Evolutionary conservation across 2,113 vertebrate species (phyloP).

Genomic region (Epinephelus cyanopodus): DNA sequence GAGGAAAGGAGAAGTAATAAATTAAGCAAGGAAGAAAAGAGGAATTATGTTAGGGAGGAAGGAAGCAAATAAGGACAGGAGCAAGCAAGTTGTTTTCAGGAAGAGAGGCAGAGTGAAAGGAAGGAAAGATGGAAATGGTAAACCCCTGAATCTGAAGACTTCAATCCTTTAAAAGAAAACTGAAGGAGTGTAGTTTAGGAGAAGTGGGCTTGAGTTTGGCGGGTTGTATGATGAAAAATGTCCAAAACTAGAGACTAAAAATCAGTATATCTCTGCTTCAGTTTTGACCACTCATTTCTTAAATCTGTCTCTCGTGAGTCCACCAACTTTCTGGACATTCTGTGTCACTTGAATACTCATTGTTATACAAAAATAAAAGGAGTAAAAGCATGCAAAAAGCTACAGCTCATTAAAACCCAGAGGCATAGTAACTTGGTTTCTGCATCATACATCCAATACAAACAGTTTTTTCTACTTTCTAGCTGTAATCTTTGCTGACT

Average conservation of each 20-base stretch:
- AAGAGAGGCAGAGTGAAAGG: too few relatives aligned
- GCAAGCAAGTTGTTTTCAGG: background rate
- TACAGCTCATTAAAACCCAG: background rate
- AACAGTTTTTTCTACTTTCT: background rate
- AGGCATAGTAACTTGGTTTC: background rate
- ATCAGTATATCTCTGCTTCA: background rate
- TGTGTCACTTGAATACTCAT: background rate
- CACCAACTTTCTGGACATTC: background rate
- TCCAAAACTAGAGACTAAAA: background rate
- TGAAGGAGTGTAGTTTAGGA: background rate
- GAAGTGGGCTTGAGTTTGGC: background rate
- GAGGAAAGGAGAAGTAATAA: constrained; percentile 1
- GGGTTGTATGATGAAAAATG: background rate
- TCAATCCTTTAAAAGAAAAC: too few relatives aligned
- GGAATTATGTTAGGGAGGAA: background rate
- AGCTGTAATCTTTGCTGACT: background rate
- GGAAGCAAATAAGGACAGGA: background rate
- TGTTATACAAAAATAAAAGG: background rate
- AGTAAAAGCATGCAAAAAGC: background rate
- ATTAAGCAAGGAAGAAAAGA: background rate
- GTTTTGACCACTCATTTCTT: background rate
- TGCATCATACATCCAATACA: too few relatives aligned
- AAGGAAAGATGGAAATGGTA: background rate
- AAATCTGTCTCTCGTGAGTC: background rate
- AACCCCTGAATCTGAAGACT: too few relatives aligned